Conservation (phyloP, 2,888 invertebrate genomes). For the Bugulina stolonifera region DNA sequence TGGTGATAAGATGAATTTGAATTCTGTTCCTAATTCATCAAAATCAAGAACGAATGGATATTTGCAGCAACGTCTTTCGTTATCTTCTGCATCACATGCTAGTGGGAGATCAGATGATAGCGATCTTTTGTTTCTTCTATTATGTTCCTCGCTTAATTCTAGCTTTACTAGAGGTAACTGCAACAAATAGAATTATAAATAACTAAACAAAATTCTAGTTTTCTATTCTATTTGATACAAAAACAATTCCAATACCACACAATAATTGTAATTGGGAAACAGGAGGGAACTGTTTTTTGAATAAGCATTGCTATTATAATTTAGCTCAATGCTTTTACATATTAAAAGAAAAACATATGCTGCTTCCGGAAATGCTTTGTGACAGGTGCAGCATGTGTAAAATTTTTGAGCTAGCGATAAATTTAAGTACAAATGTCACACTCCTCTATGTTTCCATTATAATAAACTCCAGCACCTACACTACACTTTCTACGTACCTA, state of each 20-base stretch:
- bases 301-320: no score
- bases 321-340: no score
- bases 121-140: not conserved
- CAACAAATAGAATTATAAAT: not conserved
- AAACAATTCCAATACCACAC: not conserved
- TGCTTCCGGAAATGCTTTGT: no score
- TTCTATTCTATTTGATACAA: not conserved
- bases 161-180: constrained; percentile 12
- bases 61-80: constrained; percentile 80
- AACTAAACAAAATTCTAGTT: not conserved
- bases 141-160: not conserved
- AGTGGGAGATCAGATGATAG: not conserved
- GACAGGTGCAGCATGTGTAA: no score
- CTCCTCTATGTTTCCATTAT: no score
- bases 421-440: no score
- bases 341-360: no score
- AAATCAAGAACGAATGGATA: constrained; percentile 90
- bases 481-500: no score
- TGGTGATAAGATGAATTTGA: constrained; percentile 97
- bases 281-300: no score
- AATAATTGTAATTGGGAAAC: not conserved
- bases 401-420: no score
- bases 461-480: no score
- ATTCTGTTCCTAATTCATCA: constrained; percentile 72
- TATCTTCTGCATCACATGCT: constrained; percentile 8